These are phyloP conservation scores for Cuniculus paca DNA, from an alignment of 2,797 vertebrate species.

Conservation along the genomic window DNA sequence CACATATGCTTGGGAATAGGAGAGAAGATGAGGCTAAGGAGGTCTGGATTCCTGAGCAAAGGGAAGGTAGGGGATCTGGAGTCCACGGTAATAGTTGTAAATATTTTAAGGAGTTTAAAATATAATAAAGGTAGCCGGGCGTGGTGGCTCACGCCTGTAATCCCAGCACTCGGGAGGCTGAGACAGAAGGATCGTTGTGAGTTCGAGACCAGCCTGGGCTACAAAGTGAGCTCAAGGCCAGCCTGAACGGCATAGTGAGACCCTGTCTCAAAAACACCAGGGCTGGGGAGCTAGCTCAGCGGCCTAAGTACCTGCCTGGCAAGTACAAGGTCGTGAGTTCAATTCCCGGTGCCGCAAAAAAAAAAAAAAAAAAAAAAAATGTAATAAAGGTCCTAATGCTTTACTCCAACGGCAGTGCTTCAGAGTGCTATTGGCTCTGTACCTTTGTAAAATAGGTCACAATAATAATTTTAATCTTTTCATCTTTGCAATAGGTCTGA, in stretches of 20 bases:
- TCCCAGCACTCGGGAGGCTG: too few species aligned
- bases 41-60: neutral
- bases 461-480: constrained; percentile 36
- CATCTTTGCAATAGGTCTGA: neutral
- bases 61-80: neutral
- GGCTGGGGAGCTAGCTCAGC: too few species aligned
- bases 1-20: neutral
- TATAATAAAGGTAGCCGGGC: constrained; percentile 29
- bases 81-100: neutral
- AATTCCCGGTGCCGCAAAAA: too few species aligned
- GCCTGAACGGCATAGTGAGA: too few species aligned
- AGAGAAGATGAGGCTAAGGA: neutral
- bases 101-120: constrained; percentile 48
- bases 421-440: neutral
- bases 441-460: constrained; percentile 7
- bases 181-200: too few species aligned
- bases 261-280: too few species aligned
- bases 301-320: too few species aligned
- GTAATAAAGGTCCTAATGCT: constrained; percentile 32
- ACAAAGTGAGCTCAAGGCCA: too few species aligned
- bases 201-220: too few species aligned
- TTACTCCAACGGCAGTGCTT: neutral
- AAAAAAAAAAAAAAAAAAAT: too few species aligned
- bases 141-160: too few species aligned
- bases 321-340: too few species aligned